A percentile compares a stretch with the other conserved stretches of the same genome.
Conservation (phyloP, 2,888 invertebrate species). For the Phortica magna region DNA sequence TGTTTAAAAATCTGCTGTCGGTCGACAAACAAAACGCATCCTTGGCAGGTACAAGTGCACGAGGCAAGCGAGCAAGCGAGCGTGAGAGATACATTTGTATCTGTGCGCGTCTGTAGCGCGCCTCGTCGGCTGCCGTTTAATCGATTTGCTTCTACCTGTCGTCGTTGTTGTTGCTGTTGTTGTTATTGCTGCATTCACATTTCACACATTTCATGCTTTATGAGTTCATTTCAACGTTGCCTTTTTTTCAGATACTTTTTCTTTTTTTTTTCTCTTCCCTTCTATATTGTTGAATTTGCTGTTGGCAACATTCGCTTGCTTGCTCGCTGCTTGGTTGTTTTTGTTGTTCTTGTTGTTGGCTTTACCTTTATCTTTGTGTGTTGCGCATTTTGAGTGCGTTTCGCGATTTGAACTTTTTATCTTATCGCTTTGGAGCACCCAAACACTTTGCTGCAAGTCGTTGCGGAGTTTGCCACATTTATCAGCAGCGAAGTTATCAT, state of each 20-base stretch:
- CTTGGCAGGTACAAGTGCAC: conserved; percentile 8
- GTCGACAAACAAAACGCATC: conserved; percentile 18
- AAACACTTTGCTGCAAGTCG: not conserved
- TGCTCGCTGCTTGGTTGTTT: not conserved
- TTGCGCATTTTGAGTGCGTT: not conserved
- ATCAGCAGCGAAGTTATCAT: too few species aligned
- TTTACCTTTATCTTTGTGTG: not conserved
- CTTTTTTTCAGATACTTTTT: conserved; percentile 5
- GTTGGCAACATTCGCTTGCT: not conserved
- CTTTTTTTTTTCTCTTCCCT: not conserved
- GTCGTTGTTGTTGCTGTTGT: conserved; percentile 37
- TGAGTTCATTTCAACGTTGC: conserved; percentile 38
- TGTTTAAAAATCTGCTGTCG: conserved; percentile 59
- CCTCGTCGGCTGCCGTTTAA: not conserved
- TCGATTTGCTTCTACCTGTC: conserved; percentile 38
- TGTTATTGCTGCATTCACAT: conserved; percentile 44
- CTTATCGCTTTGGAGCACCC: not conserved
- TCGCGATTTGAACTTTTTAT: not conserved
- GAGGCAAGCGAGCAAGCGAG: conserved; percentile 45
- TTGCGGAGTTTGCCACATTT: too few species aligned
- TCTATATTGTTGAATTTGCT: not conserved
- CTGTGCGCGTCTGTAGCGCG: not conserved
- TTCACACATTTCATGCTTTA: conserved; percentile 62
- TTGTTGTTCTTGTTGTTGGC: not conserved
- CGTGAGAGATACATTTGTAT: conserved; percentile 35